Evolutionary conservation across 2,888 invertebrate genomes (phyloP).

Genomic region (Philonicus albiceps): DNA sequence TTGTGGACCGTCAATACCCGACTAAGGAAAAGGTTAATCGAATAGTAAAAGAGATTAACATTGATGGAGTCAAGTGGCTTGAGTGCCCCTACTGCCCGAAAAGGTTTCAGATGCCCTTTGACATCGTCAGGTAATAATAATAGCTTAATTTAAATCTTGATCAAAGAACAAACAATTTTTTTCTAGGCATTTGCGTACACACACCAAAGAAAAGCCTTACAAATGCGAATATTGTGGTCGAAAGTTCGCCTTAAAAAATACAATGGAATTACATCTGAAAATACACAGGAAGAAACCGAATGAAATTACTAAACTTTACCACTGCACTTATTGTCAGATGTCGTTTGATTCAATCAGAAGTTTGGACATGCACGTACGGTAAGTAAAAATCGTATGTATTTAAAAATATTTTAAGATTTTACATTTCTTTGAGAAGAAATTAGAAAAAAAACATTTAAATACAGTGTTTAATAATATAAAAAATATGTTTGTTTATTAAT

Average conservation of each 20-base stretch:
- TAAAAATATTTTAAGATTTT: no score
- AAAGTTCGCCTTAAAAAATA: slow-evolving; percentile 41
- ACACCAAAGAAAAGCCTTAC: slow-evolving; percentile 54
- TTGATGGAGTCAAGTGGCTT: slow-evolving; percentile 49
- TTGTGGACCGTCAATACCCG: slow-evolving; percentile 51
- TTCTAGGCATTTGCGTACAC: slow-evolving; percentile 53
- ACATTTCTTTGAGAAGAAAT: background rate
- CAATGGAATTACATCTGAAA: slow-evolving; percentile 32
- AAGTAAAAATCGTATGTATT: background rate
- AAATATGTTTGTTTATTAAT: background rate
- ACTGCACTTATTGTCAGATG: slow-evolving; percentile 33
- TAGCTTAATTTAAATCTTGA: background rate
- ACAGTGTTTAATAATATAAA: no score
- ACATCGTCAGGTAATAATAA: slow-evolving; percentile 53
- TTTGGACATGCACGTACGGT: slow-evolving; percentile 40
- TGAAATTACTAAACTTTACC: slow-evolving; percentile 24
- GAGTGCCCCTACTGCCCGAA: slow-evolving; percentile 55
- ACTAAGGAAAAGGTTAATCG: slow-evolving; percentile 46
- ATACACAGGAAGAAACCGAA: slow-evolving; percentile 32
- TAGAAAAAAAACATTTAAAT: no score
- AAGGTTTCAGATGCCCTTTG: slow-evolving; percentile 53
- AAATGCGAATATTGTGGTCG: slow-evolving; percentile 51
- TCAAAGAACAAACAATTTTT: background rate
- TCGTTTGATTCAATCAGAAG: slow-evolving; percentile 33
- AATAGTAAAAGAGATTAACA: slow-evolving; percentile 49